Conservation (phyloP, 2,797 vertebrate species). For the Emys orbicularis region DNA sequence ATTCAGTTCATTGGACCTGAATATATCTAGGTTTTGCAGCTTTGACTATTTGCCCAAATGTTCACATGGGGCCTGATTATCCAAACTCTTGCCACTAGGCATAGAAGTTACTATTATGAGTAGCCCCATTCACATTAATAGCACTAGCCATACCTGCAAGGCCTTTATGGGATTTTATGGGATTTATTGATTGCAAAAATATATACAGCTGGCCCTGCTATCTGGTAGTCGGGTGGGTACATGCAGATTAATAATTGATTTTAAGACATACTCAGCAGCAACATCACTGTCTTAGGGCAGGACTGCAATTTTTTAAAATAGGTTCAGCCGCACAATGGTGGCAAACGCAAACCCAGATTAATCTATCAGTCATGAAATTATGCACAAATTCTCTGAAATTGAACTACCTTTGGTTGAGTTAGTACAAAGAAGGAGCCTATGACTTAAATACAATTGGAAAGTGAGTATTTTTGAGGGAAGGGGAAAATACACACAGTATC, state of each 20-base stretch:
- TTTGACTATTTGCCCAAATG: neutral
- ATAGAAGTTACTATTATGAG: neutral
- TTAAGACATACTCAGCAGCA: neutral
- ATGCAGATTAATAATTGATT: accelerated
- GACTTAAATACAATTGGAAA: neutral
- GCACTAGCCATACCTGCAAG: neutral
- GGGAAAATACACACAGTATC: neutral
- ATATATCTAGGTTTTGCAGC: neutral
- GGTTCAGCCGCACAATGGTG: neutral
- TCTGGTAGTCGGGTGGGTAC: neutral
- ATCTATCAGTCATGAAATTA: neutral
- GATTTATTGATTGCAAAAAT: neutral
- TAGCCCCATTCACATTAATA: neutral
- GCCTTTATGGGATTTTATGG: neutral
- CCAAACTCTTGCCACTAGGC: neutral
- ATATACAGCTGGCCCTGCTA: neutral
- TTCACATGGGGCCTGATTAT: neutral
- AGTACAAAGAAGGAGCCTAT: neutral
- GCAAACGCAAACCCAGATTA: neutral
- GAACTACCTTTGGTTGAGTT: neutral
- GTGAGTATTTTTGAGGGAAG: neutral
- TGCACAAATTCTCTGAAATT: neutral
- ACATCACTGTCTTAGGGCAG: neutral
- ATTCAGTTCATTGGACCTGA: neutral
- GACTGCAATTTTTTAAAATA: neutral